Evolutionary conservation across 2,888 invertebrate species (phyloP).

Genomic region (Cynaeus angustus): DNA sequence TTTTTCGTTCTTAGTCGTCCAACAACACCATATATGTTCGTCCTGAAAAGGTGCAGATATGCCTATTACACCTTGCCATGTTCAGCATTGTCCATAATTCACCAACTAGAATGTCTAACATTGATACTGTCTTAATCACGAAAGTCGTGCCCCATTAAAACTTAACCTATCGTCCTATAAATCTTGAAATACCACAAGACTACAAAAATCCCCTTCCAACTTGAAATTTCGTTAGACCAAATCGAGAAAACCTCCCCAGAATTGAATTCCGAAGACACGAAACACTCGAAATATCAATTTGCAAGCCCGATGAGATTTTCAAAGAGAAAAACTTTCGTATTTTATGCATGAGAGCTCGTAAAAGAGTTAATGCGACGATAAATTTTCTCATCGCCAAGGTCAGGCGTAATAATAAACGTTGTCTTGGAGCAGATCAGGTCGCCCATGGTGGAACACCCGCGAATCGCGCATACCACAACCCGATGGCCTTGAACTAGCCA

Average conservation of each 20-base stretch:
- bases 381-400: constrained; percentile 39
- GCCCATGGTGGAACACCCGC: constrained; percentile 60
- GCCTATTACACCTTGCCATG: constrained; percentile 9
- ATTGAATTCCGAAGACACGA: background rate
- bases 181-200: background rate
- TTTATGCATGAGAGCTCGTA: constrained; percentile 10
- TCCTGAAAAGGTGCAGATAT: background rate
- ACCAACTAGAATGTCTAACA: constrained; percentile 14
- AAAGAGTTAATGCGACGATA: constrained; percentile 16
- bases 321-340: background rate
- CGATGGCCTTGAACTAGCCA: constrained; percentile 51
- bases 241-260: background rate
- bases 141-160: constrained; percentile 36
- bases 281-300: constrained; percentile 7
- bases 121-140: constrained; percentile 33
- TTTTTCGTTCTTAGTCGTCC: background rate
- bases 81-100: constrained; percentile 1
- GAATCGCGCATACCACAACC: constrained; percentile 64
- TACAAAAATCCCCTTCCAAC: background rate
- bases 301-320: constrained; percentile 2
- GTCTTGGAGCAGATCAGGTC: constrained; percentile 43
- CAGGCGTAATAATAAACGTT: constrained; percentile 42
- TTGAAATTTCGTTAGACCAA: constrained; percentile 6
- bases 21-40: background rate
- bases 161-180: constrained; percentile 9